phyloP scores from a whole-genome alignment of 2,797 vertebrate genomes.

The Philypnodon macrostomus region DNA sequence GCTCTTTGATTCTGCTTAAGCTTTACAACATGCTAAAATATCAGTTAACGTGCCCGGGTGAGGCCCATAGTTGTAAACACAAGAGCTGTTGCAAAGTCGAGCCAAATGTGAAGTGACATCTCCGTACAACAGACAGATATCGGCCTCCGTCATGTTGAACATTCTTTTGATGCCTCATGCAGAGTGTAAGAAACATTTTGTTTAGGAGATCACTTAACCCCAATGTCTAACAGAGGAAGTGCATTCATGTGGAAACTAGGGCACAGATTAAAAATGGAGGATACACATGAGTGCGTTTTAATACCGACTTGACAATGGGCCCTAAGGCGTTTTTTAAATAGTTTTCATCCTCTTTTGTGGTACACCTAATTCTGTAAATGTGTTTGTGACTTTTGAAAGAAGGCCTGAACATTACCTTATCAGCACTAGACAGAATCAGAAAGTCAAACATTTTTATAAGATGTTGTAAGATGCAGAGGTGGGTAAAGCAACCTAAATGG shows the following conservation, averaged over 20 bases:
- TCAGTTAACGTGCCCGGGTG: slow-evolving; percentile 20
- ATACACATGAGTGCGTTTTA: slow-evolving; percentile 7
- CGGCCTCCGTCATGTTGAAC: slow-evolving; percentile 29
- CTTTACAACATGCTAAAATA: slow-evolving; percentile 19
- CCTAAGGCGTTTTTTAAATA: not conserved
- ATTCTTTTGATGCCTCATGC: slow-evolving; percentile 41
- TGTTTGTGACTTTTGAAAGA: not conserved
- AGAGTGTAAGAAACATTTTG: slow-evolving; percentile 21
- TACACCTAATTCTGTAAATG: not conserved
- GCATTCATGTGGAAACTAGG: slow-evolving; percentile 1
- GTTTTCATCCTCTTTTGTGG: not conserved
- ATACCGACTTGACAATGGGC: slow-evolving; percentile 11
- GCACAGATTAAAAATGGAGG: slow-evolving; percentile 1
- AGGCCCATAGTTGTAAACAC: slow-evolving; percentile 29
- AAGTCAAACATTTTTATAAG: too few relatives aligned
- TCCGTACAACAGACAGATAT: slow-evolving; percentile 20
- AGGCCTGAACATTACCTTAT: too few relatives aligned
- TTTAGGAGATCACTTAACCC: slow-evolving; percentile 10
- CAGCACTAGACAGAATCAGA: too few relatives aligned
- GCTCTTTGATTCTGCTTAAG: slow-evolving; percentile 57
- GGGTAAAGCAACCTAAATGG: too few relatives aligned
- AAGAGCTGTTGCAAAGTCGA: slow-evolving; percentile 14
- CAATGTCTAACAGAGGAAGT: not conserved
- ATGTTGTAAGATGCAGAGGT: too few relatives aligned
- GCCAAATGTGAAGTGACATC: slow-evolving; percentile 30